Evolutionary conservation across 2,113 vertebrate genomes (phyloP).

Genomic region (Brachyhypopomus gauderio): DNA sequence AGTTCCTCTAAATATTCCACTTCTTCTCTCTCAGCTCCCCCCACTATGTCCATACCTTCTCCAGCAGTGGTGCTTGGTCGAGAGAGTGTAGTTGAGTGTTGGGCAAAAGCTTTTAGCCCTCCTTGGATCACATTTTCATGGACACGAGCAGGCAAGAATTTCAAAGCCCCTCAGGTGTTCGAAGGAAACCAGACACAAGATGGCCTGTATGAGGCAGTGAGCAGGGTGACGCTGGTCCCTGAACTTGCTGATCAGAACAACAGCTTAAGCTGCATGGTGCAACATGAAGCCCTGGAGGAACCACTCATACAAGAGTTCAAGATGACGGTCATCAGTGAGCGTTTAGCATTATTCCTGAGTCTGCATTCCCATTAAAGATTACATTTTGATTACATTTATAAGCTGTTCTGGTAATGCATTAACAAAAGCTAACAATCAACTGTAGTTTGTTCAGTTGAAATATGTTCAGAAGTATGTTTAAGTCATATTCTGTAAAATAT

Average conservation of each 20-base stretch:
- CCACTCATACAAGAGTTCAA: constrained; percentile 60
- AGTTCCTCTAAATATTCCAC: background rate
- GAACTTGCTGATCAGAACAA: constrained; percentile 65
- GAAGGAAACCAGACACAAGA: constrained; percentile 56
- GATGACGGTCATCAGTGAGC: constrained; percentile 71
- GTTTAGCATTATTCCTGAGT: background rate
- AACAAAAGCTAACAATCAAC: too few species aligned
- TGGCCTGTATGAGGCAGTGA: constrained; percentile 65
- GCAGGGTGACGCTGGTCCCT: constrained; percentile 66
- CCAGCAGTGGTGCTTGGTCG: constrained; percentile 64
- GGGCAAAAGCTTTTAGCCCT: constrained; percentile 68
- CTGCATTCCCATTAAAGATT: background rate
- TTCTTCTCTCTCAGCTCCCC: constrained; percentile 54
- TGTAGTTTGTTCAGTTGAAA: too few species aligned
- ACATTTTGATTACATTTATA: background rate
- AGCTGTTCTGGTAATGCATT: background rate
- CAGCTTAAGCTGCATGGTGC: constrained; percentile 72
- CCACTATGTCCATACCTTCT: constrained; percentile 62
- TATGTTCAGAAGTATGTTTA: too few species aligned
- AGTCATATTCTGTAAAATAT: background rate
- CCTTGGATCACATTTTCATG: constrained; percentile 73
- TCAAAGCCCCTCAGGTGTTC: constrained; percentile 44
- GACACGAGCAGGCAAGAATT: constrained; percentile 62
- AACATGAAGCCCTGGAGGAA: constrained; percentile 57
- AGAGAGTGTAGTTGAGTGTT: constrained; percentile 63